Evolutionary conservation across 1,140 invertebrate genomes (phyloP), one percentile per base, ranked within the genome.

Genomic region (Pseudomyrmex gracilis): DNA sequence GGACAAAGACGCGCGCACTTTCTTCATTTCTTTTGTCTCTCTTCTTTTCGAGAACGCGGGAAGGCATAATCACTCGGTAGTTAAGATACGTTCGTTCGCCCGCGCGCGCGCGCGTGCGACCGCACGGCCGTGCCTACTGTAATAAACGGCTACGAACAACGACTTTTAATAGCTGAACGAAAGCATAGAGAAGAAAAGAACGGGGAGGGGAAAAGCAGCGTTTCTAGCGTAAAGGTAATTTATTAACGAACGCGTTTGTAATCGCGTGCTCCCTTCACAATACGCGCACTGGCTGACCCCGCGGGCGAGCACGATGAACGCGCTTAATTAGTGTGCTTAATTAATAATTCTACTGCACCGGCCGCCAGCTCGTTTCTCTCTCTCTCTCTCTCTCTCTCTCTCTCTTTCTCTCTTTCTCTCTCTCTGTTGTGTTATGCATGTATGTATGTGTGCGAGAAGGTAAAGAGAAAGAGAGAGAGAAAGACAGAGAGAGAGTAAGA

Each of bases 161-260:
- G 74, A 82, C 84, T 89, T 89, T 85, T 89, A 89, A 89, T 88
- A 87, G 84, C 80, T 87, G 68, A 89, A 89, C 76, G 87, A 83
- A 83, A 85, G 74, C 87, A 78, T 78, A 71, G 63, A 49, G 66
- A 53, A 55, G 49, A 73, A 66, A 74, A 67, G 71, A 84, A 80
- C 34, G 7, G 47, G 10, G 61, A 13, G 47, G 58, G 68, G 68
- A 49, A 70, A 68, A 49, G 47, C 71, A 47, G 24, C 57, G 87
- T 88, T 90, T 85, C 89, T 90, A 82, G 87, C 83, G 82, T 84
- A 88, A 83, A 84, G 82, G 73, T 86, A 90, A 90, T 89, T 89
- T 89, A 90, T 90, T 89, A 89, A 89, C 83, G 87, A 90, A 90
- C 86, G 82, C 85, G 78, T 87, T 84, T 84, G 85, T 86, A 86